Evolutionary conservation across 1,140 invertebrate genomes (phyloP).

Genomic region (Leptopilina clavipes): DNA sequence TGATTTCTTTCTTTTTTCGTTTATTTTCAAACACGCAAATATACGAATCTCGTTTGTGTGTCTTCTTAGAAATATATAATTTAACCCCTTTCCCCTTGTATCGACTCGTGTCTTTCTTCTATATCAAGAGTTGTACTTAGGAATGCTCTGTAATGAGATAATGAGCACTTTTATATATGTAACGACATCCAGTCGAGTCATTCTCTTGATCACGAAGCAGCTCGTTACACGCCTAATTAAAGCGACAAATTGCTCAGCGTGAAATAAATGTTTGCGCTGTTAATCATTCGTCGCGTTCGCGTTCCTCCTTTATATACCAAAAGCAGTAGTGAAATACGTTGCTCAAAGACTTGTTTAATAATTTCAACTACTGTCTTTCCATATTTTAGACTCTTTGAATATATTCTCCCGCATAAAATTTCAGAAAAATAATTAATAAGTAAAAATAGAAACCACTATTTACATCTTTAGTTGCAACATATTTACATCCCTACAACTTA

Average conservation of each 20-base stretch:
- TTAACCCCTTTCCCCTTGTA: no score
- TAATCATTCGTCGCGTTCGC: conserved; percentile 51
- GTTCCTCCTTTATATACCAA: conserved; percentile 9
- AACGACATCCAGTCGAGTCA: conserved; percentile 37
- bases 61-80: background rate
- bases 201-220: conserved; percentile 16
- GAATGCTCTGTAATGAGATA: conserved; percentile 56
- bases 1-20: no score
- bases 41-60: background rate
- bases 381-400: background rate
- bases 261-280: conserved; percentile 61
- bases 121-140: conserved; percentile 41
- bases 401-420: no score
- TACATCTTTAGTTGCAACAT: no score
- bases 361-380: background rate
- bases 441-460: no score
- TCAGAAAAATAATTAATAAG: no score
- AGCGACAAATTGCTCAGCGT: conserved; percentile 65
- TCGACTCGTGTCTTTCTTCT: background rate
- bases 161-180: conserved; percentile 50
- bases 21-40: no score
- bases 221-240: conserved; percentile 69
- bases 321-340: background rate
- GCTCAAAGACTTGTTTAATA: conserved; percentile 32
- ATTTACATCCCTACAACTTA: no score